Percentiles rank a stretch among this genome's conserved stretches.
phyloP scores from a whole-genome alignment of 2,797 vertebrate species.

The Siniperca obscura region DNA sequence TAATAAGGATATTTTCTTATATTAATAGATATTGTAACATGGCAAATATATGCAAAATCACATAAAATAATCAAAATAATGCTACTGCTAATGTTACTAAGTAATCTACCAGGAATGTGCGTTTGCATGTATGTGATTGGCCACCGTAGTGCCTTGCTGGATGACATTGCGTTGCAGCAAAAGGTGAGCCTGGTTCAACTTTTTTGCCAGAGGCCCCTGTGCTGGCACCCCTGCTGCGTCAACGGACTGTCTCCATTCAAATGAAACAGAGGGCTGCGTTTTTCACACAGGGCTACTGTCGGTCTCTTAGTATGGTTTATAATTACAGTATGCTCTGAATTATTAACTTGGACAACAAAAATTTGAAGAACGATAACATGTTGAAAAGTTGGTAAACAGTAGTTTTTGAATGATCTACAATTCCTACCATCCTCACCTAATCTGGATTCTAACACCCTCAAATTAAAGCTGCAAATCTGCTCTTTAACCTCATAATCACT shows the following conservation, averaged over 20 bases:
- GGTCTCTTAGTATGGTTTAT: not conserved
- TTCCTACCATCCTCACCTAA: not conserved
- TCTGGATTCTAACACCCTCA: not conserved
- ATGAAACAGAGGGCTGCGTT: too few species aligned
- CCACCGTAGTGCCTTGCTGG: not conserved
- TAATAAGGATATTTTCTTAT: not conserved
- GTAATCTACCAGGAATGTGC: not conserved
- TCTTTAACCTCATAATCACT: not conserved
- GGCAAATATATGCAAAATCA: not conserved
- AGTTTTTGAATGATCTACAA: not conserved
- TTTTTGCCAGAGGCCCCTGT: too few species aligned
- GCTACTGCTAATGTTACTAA: not conserved
- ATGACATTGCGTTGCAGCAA: too few species aligned
- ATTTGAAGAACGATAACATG: not conserved
- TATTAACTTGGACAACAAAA: too few species aligned
- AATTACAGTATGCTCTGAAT: not conserved
- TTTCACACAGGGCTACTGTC: not conserved
- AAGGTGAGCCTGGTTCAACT: too few species aligned
- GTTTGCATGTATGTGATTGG: too few species aligned
- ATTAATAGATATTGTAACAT: not conserved
- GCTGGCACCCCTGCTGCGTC: too few species aligned
- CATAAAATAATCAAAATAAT: not conserved
- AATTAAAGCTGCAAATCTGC: not conserved
- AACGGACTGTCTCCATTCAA: too few species aligned
- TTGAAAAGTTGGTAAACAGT: not conserved